A percentile compares a stretch with the other conserved stretches of the same genome.
These are phyloP conservation scores for Drosophila pandora DNA, from an alignment of 1,140 invertebrate species.

Conservation along the genomic window DNA sequence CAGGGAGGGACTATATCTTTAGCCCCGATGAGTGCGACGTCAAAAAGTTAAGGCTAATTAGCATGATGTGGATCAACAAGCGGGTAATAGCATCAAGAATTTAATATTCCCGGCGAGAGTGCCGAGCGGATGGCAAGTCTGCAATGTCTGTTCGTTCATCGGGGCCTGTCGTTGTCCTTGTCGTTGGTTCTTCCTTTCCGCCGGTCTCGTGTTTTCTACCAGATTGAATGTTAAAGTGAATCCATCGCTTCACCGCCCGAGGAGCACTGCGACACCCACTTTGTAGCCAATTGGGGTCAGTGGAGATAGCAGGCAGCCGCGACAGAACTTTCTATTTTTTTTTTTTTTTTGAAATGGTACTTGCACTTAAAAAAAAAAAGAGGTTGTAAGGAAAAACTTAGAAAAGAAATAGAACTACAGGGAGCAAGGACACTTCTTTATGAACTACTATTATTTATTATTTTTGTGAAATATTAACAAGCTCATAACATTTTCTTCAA, in stretches of 20 bases:
- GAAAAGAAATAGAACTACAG: too few relatives aligned
- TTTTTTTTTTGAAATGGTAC: neutral
- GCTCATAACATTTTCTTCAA: neutral
- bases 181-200: constrained; percentile 1
- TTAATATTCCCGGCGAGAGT: constrained; percentile 27
- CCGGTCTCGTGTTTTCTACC: constrained; percentile 27
- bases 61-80: constrained; percentile 53
- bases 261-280: constrained; percentile 36
- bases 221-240: constrained; percentile 41
- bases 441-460: neutral
- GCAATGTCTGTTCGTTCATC: constrained; percentile 23
- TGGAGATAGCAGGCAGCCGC: constrained; percentile 11
- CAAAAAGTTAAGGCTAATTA: constrained; percentile 46
- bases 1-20: constrained; percentile 18
- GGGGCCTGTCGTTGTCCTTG: constrained; percentile 3
- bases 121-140: constrained; percentile 31
- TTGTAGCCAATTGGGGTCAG: constrained; percentile 42
- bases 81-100: constrained; percentile 38
- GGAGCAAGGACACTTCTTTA: too few relatives aligned
- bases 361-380: constrained; percentile 6
- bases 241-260: constrained; percentile 13
- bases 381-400: neutral
- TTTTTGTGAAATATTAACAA: neutral
- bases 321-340: constrained; percentile 2
- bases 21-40: constrained; percentile 31